Percentiles rank a stretch among this genome's conserved stretches.
Conservation (phyloP, 2,888 invertebrate genomes). For the Tachina grossa region DNA sequence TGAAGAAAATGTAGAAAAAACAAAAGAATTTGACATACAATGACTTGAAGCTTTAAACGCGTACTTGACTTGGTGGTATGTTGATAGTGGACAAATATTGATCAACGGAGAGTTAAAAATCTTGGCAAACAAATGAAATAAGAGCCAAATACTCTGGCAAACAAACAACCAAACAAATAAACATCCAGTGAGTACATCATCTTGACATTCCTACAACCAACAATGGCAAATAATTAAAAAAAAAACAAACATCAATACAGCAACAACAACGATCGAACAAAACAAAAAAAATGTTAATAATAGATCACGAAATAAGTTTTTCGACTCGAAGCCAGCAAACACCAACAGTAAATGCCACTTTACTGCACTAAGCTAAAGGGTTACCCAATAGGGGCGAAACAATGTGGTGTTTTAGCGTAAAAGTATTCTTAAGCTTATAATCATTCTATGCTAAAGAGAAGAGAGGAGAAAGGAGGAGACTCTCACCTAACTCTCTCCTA, state of each 20-base stretch:
- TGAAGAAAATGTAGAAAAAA: slow-evolving; percentile 1
- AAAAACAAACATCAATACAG: slow-evolving; percentile 40
- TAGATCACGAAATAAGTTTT: slow-evolving; percentile 58
- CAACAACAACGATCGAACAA: slow-evolving; percentile 13
- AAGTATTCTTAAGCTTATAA: too few relatives aligned
- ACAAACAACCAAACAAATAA: slow-evolving; percentile 19
- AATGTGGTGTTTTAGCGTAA: too few relatives aligned
- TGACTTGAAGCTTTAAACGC: slow-evolving; percentile 54
- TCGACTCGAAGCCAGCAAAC: not conserved
- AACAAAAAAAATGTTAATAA: slow-evolving; percentile 49
- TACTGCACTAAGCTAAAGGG: not conserved
- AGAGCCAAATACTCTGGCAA: slow-evolving; percentile 20
- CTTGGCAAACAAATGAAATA: slow-evolving; percentile 62
- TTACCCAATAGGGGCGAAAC: not conserved
- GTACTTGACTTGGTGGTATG: slow-evolving; percentile 65
- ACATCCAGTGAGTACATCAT: slow-evolving; percentile 44
- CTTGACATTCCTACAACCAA: slow-evolving; percentile 32
- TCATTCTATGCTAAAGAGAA: too few relatives aligned
- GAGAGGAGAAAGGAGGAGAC: too few relatives aligned
- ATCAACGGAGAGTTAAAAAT: slow-evolving; percentile 67
- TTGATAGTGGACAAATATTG: slow-evolving; percentile 69
- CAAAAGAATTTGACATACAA: slow-evolving; percentile 37
- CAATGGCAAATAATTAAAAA: slow-evolving; percentile 67
- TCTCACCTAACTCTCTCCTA: too few relatives aligned
- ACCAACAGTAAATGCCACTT: not conserved